Base-by-base conservation (phyloP, 2,888 invertebrate genomes). In the Cephus pulcher region DNA sequence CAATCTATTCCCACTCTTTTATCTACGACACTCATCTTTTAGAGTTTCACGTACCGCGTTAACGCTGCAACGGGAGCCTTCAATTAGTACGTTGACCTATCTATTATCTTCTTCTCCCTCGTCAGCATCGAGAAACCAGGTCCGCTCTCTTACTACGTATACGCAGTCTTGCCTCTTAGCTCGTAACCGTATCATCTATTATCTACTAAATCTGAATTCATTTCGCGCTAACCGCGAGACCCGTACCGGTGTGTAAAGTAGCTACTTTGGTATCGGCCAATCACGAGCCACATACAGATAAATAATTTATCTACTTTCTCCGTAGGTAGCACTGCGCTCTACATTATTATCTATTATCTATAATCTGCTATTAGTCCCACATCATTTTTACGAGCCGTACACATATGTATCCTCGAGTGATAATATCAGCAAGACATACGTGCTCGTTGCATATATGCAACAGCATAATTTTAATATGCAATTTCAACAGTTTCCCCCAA, bases 301-400 rank as follows among this genome's bases (percentile, higher is more conserved):
- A 23, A 56, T 9, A 23, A 56, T 23, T 56, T 56, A 56, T 56
- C 56, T 56, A 83, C 86, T 86, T 85, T 86, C 86, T 86, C 83
- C 82, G 77, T 69, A 79, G 75, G 77, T 80, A 77, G 80, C 79
- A 68, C 74, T 75, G 76, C 81, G 81, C 73, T 84, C 82, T 81
- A 80, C 83, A 85, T 84, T 84, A 84, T 86, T 86, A 86, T 84
- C 85, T 80, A 78, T 56, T 23, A 56, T 81, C 80, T 76, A 35
- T 76, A 76, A 85, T 85, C 83, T 82, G 37, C 82, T 84, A 82
- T 84, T 83, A 82, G 81, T 83, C 80, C 80, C 80, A 77, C 75
- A 77, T 80, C 73, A 35, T 69, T 78, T 78, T 84, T 82, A 80
- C 78, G 79, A 79, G 74, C 15, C 12, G n/a, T 37, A 37, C 37